Evolutionary conservation across 2,797 vertebrate genomes (phyloP).

Genomic region (Agapornis canus): DNA sequence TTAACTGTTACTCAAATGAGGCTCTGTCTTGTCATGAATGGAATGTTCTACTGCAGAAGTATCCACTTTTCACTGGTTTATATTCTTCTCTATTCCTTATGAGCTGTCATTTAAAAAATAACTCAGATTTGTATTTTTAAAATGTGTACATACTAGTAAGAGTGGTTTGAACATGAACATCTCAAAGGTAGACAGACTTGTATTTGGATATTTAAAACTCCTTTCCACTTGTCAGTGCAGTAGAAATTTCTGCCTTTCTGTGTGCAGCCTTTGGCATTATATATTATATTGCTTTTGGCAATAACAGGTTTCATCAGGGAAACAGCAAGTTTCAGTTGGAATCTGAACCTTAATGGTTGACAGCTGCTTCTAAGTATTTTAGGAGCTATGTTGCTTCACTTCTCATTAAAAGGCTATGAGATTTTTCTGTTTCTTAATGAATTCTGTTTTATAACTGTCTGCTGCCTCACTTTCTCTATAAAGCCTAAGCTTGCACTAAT

Average conservation of each 20-base stretch:
- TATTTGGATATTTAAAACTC: neutral
- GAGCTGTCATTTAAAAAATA: constrained; percentile 19
- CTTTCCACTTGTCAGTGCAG: neutral
- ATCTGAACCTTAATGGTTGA: constrained; percentile 30
- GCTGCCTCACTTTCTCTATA: constrained; percentile 28
- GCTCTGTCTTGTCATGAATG: neutral
- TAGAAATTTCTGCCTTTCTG: constrained; percentile 34
- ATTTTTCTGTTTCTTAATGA: constrained; percentile 44
- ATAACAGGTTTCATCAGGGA: neutral
- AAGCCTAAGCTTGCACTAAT: constrained; percentile 49
- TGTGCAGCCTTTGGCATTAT: neutral
- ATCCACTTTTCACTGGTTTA: neutral
- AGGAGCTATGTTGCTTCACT: constrained; percentile 62
- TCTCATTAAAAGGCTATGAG: neutral
- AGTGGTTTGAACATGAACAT: neutral
- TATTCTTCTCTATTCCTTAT: constrained; percentile 17
- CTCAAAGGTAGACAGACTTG: neutral
- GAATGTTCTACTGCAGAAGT: neutral
- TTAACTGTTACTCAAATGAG: neutral
- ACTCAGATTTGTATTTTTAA: neutral
- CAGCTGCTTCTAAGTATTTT: constrained; percentile 27
- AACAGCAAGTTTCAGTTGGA: constrained; percentile 12
- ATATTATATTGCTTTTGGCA: neutral
- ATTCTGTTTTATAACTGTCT: constrained; percentile 10
- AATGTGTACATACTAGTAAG: neutral